These are phyloP conservation scores for Hydropsyche tenuis DNA, from an alignment of 1,140 invertebrate genomes.

Conservation along the genomic window DNA sequence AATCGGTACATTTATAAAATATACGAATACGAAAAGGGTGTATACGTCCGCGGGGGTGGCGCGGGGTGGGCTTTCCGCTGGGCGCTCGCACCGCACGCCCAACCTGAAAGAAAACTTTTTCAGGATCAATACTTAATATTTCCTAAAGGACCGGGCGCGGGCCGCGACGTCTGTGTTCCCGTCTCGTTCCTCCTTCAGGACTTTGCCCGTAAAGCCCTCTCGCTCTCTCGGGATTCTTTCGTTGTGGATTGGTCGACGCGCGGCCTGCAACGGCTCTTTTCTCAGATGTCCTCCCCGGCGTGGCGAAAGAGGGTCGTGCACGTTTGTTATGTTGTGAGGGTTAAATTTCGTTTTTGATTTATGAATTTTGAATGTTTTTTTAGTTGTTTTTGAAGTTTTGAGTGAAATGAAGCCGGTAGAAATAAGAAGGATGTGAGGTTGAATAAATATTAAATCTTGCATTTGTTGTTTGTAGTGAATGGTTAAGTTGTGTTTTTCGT, in stretches of 20 bases:
- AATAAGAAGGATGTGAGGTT: too few relatives aligned
- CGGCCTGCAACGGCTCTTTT: conserved; percentile 39
- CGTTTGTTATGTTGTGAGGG: too few relatives aligned
- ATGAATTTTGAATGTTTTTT: too few relatives aligned
- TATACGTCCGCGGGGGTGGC: neutral
- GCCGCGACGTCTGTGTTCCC: conserved; percentile 12
- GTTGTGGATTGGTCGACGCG: conserved; percentile 47
- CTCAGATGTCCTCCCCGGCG: conserved; percentile 41
- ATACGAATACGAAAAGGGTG: neutral
- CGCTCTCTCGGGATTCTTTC: conserved; percentile 45
- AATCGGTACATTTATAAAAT: neutral
- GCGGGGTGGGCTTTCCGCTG: neutral
- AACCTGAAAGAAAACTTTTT: conserved; percentile 44
- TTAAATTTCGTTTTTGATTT: too few relatives aligned
- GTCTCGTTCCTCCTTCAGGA: conserved; percentile 21
- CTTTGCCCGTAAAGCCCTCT: conserved; percentile 32
- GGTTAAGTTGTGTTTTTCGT: too few relatives aligned
- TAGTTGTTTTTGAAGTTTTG: too few relatives aligned
- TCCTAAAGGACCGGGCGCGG: conserved; percentile 42
- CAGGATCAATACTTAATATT: conserved; percentile 50
- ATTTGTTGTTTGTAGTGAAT: too few relatives aligned
- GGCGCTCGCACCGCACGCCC: conserved; percentile 6
- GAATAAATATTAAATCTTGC: too few relatives aligned
- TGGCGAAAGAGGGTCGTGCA: too few relatives aligned
- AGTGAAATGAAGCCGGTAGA: too few relatives aligned